Percentiles rank a stretch among this genome's conserved stretches.
phyloP scores from a whole-genome alignment of 2,113 vertebrate species.

The Corythoichthys haematopterus region DNA sequence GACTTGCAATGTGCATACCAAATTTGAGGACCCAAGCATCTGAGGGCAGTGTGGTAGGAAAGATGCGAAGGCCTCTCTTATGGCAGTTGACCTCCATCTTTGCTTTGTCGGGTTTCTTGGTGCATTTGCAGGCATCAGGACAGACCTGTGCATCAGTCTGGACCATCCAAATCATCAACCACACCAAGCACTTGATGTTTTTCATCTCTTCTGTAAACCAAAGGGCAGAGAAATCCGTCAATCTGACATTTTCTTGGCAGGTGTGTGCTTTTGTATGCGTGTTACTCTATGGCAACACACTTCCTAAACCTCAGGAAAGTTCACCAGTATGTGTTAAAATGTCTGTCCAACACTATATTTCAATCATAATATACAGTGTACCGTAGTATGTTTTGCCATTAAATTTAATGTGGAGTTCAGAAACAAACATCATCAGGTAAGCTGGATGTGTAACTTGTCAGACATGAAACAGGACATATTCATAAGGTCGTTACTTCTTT shows the following conservation, averaged over 20 bases:
- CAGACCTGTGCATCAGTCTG: conserved; percentile 44
- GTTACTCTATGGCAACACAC: neutral
- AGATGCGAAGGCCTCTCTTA: conserved; percentile 52
- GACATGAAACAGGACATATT: neutral
- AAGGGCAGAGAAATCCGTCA: neutral
- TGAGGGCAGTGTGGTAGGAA: conserved; percentile 63
- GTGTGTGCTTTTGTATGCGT: neutral
- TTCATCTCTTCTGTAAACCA: conserved; percentile 42
- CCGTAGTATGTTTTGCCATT: neutral
- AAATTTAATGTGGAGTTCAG: no score
- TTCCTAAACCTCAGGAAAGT: neutral
- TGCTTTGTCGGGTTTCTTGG: conserved; percentile 41
- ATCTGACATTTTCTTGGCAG: neutral
- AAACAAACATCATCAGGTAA: no score
- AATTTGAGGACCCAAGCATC: conserved; percentile 72
- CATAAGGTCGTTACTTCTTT: neutral
- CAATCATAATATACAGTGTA: neutral
- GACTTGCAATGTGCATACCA: conserved; percentile 39
- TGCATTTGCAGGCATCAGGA: conserved; percentile 64
- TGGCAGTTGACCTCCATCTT: conserved; percentile 71
- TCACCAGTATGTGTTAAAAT: neutral
- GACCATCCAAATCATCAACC: conserved; percentile 40
- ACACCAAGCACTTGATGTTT: conserved; percentile 23
- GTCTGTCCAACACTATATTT: neutral
- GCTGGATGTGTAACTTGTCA: neutral